A percentile compares a stretch with the other conserved stretches of the same genome.
Conservation (phyloP, 2,113 vertebrate species). For the Osmerus mordax region DNA sequence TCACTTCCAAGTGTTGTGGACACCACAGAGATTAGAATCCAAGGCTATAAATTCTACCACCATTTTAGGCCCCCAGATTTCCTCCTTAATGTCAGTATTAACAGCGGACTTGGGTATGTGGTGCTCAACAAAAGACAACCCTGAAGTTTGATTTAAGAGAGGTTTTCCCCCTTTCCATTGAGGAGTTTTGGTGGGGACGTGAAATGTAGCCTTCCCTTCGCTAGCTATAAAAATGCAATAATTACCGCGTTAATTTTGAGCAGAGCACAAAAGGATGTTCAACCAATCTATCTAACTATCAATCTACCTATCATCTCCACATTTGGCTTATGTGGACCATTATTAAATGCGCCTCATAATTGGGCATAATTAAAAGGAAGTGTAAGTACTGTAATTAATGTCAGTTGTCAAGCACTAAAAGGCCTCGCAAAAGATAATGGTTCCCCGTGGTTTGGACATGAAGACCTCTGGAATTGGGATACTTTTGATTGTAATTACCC, state of each 20-base stretch:
- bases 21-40: conserved; percentile 51
- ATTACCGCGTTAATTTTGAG: conserved; percentile 69
- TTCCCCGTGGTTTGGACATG: conserved; percentile 46
- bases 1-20: no score
- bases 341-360: conserved; percentile 71
- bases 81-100: conserved; percentile 42
- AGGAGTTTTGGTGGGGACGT: conserved; percentile 49
- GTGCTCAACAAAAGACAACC: conserved; percentile 29
- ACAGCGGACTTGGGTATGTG: conserved; percentile 39
- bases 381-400: conserved; percentile 74
- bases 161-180: conserved; percentile 30
- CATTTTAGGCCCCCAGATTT: conserved; percentile 56
- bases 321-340: conserved; percentile 55
- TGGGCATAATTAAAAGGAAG: conserved; percentile 72
- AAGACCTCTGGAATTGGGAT: conserved; percentile 47
- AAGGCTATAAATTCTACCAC: conserved; percentile 49
- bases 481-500: conserved; percentile 44
- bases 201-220: conserved; percentile 44
- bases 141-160: conserved; percentile 48
- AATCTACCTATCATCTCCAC: conserved; percentile 70
- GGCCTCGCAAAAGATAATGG: conserved; percentile 54
- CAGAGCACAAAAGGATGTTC: conserved; percentile 61
- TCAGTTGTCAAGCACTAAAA: conserved; percentile 67
- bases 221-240: conserved; percentile 63
- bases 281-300: conserved; percentile 66